phyloP scores from a whole-genome alignment of 1,140 invertebrate species.

The Phymorhynchus buccinoides region DNA sequence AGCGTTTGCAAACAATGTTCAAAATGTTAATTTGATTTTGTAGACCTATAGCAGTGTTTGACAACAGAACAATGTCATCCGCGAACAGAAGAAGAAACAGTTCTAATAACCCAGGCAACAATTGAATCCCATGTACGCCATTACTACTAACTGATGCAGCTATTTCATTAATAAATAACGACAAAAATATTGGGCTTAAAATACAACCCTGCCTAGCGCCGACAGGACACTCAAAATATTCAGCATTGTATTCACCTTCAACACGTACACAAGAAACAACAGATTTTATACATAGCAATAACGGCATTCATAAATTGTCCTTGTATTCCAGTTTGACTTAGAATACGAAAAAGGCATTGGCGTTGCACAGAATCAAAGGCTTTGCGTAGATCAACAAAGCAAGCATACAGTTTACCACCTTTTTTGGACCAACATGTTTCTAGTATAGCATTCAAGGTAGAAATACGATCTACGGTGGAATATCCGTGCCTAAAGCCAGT shows the following conservation, averaged over 20 bases:
- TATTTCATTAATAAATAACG: constrained; percentile 40
- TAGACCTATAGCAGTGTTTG: not conserved
- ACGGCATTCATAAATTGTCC: constrained; percentile 25
- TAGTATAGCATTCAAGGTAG: not conserved
- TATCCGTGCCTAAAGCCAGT: not conserved
- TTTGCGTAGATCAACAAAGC: constrained; percentile 24
- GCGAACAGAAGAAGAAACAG: too few relatives aligned
- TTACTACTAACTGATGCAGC: not conserved
- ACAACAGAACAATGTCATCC: constrained; percentile 36
- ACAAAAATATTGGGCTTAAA: constrained; percentile 36
- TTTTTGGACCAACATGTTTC: constrained; percentile 15
- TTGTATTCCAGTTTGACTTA: not conserved
- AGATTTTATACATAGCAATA: constrained; percentile 26
- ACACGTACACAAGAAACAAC: constrained; percentile 10
- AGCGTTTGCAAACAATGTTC: not conserved
- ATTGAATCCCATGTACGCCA: constrained; percentile 31
- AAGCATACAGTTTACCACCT: constrained; percentile 3
- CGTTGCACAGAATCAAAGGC: constrained; percentile 30
- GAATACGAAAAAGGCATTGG: not conserved
- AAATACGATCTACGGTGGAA: not conserved
- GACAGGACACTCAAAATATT: not conserved
- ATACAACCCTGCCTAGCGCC: constrained; percentile 24
- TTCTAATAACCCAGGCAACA: constrained; percentile 5
- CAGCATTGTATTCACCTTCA: not conserved
- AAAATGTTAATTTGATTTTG: constrained; percentile 15